A percentile compares a stretch with the other conserved stretches of the same genome.
Evolutionary conservation across 2,797 vertebrate genomes (phyloP).

Genomic region (Darevskia mixta): DNA sequence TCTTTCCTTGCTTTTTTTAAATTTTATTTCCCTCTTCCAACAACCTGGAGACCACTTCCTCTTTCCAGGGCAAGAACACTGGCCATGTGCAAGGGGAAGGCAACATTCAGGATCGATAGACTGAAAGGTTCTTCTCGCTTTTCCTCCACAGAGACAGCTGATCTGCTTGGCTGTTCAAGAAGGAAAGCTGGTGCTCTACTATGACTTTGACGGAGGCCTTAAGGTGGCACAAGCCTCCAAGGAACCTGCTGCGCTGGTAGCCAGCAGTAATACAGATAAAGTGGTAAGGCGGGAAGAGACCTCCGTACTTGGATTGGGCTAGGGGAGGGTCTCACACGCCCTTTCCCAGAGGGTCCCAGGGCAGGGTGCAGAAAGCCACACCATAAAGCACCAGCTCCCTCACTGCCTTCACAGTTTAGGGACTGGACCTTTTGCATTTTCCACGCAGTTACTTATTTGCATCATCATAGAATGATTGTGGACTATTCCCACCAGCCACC

Average conservation of each 20-base stretch:
- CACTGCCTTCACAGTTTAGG: background rate
- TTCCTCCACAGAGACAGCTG: slow-evolving; percentile 81
- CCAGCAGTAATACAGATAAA: slow-evolving; percentile 77
- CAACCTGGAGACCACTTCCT: background rate
- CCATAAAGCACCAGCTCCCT: background rate
- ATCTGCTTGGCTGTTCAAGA: slow-evolving; percentile 86
- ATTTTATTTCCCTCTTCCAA: background rate
- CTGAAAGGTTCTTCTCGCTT: slow-evolving; percentile 22
- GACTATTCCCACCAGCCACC: background rate
- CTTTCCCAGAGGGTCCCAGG: too few relatives aligned
- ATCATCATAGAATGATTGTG: background rate
- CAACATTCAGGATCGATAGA: rapidly evolving
- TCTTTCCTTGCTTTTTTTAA: background rate
- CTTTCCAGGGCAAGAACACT: background rate
- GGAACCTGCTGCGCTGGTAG: slow-evolving; percentile 10
- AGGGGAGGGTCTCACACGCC: background rate
- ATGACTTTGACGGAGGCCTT: slow-evolving; percentile 80
- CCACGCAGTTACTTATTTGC: background rate
- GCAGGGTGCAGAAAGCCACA: too few relatives aligned
- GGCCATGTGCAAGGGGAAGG: background rate
- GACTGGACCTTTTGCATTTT: background rate
- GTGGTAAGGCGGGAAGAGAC: slow-evolving; percentile 71
- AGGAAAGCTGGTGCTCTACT: slow-evolving; percentile 84
- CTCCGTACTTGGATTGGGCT: background rate
- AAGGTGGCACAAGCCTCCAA: slow-evolving; percentile 61